These are phyloP conservation scores for Zoanthus solanderi DNA, from an alignment of 92 coral and sea anemone species.

Conservation along the genomic window DNA sequence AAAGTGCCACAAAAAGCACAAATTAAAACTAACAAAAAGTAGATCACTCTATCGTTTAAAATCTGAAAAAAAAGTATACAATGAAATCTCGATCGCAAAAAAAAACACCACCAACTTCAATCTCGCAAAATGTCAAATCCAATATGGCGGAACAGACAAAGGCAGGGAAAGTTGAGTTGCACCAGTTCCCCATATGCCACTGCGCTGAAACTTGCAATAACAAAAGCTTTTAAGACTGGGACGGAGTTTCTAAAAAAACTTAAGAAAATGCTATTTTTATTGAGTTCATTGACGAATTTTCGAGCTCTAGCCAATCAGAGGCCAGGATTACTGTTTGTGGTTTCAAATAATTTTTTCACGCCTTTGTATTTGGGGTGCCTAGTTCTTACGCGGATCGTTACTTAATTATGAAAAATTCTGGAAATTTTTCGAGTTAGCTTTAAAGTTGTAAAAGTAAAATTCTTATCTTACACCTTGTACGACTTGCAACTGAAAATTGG, in stretches of 20 bases:
- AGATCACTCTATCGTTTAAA: neutral
- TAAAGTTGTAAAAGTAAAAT: too few relatives aligned
- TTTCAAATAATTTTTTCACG: neutral
- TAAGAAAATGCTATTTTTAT: neutral
- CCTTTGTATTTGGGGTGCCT: too few relatives aligned
- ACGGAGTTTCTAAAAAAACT: neutral
- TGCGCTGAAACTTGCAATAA: too few relatives aligned
- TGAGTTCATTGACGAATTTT: neutral
- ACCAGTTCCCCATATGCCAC: slow-evolving; percentile 23
- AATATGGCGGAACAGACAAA: slow-evolving; percentile 1
- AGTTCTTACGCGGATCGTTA: too few relatives aligned
- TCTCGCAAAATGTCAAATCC: slow-evolving; percentile 11
- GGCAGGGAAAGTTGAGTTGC: neutral
- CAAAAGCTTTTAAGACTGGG: too few relatives aligned
- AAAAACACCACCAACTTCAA: slow-evolving; percentile 16
- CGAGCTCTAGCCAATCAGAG: neutral
- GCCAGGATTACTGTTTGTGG: neutral
- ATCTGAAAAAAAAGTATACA: neutral
- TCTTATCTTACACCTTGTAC: too few relatives aligned
- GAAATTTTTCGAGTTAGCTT: too few relatives aligned
- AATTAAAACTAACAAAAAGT: neutral
- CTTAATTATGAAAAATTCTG: too few relatives aligned
- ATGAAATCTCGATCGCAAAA: neutral
- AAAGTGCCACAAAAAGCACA: slow-evolving; percentile 18
- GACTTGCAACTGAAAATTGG: too few relatives aligned